phyloP scores from a whole-genome alignment of 30 jellyfish, hydroid and myxozoan species.

The Calvadosia cruxmelitensis region DNA sequence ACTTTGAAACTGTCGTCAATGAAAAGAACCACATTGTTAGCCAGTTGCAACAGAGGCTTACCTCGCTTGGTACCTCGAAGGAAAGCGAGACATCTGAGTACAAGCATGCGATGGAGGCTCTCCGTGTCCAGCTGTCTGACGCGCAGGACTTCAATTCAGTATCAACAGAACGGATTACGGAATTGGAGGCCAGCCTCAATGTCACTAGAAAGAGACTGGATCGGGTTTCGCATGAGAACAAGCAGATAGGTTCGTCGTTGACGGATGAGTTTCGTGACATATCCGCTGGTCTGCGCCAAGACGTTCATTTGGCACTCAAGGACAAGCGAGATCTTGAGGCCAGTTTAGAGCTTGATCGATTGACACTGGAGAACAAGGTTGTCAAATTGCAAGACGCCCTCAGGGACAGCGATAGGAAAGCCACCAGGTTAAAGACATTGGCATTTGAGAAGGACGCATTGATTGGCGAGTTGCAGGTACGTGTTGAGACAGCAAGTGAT shows the following conservation, averaged over 20 bases:
- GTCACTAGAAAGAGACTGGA: constrained; percentile 6
- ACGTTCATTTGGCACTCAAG: constrained; percentile 60
- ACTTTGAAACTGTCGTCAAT: constrained; percentile 54
- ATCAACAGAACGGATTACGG: background rate
- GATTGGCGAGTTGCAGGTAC: constrained; percentile 32
- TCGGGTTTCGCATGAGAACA: constrained; percentile 47
- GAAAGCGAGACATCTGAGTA: background rate
- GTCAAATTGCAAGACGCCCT: constrained; percentile 32
- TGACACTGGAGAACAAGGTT: constrained; percentile 43
- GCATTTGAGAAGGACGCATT: constrained; percentile 34
- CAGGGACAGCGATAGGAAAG: background rate
- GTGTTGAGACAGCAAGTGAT: constrained; percentile 70
- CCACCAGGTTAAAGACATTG: constrained; percentile 14
- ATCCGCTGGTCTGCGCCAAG: constrained; percentile 82
- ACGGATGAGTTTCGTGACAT: constrained; percentile 50
- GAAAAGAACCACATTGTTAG: constrained; percentile 45
- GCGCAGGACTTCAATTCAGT: background rate
- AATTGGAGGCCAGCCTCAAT: background rate
- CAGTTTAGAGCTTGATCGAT: constrained; percentile 44
- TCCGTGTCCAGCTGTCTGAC: background rate
- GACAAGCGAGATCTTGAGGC: constrained; percentile 48
- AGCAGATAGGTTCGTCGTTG: constrained; percentile 51
- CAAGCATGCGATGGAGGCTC: background rate
- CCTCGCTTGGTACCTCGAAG: background rate
- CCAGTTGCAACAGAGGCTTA: background rate